These are phyloP conservation scores for Ischnus inquisitorius DNA, from an alignment of 2,888 invertebrate genomes.

Conservation along the genomic window DNA sequence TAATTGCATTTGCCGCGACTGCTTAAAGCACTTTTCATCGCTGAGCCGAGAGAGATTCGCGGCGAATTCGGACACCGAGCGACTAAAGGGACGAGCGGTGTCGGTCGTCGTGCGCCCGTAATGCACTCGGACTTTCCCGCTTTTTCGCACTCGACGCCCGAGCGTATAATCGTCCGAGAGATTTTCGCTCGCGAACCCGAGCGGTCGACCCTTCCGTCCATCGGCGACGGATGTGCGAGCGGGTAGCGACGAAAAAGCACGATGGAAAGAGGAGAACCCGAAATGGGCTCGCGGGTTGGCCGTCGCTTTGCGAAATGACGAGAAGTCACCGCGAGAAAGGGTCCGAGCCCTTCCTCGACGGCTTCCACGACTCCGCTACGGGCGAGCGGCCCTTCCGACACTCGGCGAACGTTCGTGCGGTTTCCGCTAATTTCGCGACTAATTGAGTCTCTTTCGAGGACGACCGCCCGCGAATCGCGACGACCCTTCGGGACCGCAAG, in stretches of 20 bases:
- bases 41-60: not conserved
- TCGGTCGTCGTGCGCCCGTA: conserved; percentile 3
- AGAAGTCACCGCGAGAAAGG: conserved; percentile 40
- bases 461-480: conserved; percentile 66
- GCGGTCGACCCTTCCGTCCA: not conserved
- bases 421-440: conserved; percentile 78
- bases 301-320: conserved; percentile 41
- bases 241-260: not conserved
- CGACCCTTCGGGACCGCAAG: conserved; percentile 17
- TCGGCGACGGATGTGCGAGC: not conserved
- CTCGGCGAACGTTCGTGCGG: conserved; percentile 65
- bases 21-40: conserved; percentile 13
- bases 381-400: conserved; percentile 40
- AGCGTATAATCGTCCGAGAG: conserved; percentile 35
- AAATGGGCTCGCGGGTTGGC: conserved; percentile 34
- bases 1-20: conserved; percentile 60
- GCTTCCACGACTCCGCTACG: conserved; percentile 11
- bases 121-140: conserved; percentile 24
- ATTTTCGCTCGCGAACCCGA: conserved; percentile 24
- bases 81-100: conserved; percentile 16
- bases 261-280: conserved; percentile 10
- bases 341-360: conserved; percentile 32
- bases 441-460: conserved; percentile 76
- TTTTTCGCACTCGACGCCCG: conserved; percentile 6
- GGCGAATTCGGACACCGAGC: not conserved